These are phyloP conservation scores for Gadus macrocephalus DNA, from an alignment of 2,113 vertebrate species.

Conservation along the genomic window DNA sequence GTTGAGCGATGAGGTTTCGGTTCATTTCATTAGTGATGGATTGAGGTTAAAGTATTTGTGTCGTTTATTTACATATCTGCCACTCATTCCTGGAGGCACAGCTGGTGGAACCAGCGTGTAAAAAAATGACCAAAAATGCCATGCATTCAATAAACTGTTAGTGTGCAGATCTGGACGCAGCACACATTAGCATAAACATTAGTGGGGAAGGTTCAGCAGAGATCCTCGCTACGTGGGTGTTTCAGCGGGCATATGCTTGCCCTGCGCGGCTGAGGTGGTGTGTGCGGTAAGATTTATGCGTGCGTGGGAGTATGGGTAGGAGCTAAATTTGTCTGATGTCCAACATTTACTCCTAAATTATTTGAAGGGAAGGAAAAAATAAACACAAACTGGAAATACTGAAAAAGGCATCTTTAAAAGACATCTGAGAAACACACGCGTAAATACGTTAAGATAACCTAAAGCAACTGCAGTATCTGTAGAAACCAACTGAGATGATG, in stretches of 20 bases:
- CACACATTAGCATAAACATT: constrained; percentile 65
- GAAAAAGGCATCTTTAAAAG: no score
- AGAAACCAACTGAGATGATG: no score
- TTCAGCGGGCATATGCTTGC: constrained; percentile 56
- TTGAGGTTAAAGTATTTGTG: constrained; percentile 9
- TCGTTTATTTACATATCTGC: constrained; percentile 26
- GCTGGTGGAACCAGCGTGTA: neutral
- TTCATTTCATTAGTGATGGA: no score
- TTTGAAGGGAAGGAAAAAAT: neutral
- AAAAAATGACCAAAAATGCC: neutral
- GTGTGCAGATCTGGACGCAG: neutral
- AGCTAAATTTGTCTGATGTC: neutral
- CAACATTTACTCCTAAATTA: no score
- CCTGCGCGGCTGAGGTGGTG: constrained; percentile 28
- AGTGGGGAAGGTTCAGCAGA: constrained; percentile 52
- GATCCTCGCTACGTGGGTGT: constrained; percentile 48
- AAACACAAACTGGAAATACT: neutral
- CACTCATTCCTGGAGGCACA: constrained; percentile 32
- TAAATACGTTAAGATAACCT: no score
- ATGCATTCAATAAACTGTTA: constrained; percentile 26
- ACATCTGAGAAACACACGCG: no score
- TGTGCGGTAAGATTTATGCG: constrained; percentile 59
- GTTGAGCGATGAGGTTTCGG: no score
- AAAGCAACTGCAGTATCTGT: no score
- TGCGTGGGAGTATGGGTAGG: neutral